phyloP scores from a whole-genome alignment of 2,797 vertebrate species.

The Periparus ater region DNA sequence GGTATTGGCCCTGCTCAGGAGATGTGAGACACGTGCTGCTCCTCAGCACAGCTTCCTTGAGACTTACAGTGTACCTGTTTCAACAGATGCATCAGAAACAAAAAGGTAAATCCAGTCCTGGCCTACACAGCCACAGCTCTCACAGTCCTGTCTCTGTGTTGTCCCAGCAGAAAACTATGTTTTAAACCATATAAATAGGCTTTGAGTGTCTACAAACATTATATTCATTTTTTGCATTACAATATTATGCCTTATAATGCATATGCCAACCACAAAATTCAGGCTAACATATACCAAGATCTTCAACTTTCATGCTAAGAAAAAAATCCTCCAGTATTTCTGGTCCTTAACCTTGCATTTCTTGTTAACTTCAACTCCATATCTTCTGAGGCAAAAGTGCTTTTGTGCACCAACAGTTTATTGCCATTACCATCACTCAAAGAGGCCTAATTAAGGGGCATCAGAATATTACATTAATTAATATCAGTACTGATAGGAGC shows the following conservation, averaged over 20 bases:
- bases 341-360: neutral
- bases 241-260: neutral
- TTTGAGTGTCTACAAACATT: neutral
- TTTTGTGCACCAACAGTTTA: neutral
- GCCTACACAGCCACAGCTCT: neutral
- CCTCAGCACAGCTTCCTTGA: neutral
- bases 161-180: neutral
- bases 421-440: neutral
- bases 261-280: neutral
- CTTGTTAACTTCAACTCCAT: neutral
- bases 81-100: neutral
- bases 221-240: neutral
- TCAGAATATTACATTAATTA: neutral
- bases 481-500: neutral
- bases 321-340: neutral
- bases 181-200: neutral
- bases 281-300: neutral
- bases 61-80: neutral
- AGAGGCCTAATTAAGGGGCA: neutral
- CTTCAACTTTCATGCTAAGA: neutral
- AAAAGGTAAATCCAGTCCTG: neutral
- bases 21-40: rapidly evolving
- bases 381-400: neutral
- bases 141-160: neutral
- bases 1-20: neutral